Conservation (phyloP, 2,888 invertebrate genomes). For the Dynastes hyllus region DNA sequence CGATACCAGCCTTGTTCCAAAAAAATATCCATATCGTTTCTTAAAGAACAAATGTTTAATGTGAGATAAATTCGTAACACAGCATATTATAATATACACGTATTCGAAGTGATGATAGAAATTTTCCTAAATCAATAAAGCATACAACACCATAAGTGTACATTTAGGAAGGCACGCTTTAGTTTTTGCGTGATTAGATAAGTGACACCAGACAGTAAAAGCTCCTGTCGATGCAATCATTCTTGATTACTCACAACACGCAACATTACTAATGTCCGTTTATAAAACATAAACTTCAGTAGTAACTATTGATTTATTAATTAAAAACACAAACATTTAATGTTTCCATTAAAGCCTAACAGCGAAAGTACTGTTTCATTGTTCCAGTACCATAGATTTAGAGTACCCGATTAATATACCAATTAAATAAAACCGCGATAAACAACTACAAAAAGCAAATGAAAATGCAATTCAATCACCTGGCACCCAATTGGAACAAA, state of each 20-base stretch:
- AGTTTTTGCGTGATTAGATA: constrained; percentile 55
- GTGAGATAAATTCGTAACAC: too few relatives aligned
- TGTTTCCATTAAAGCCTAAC: constrained; percentile 17
- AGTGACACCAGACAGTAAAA: constrained; percentile 59
- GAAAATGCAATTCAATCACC: too few relatives aligned
- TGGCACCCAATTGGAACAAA: too few relatives aligned
- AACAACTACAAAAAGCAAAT: too few relatives aligned
- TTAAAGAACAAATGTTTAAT: too few relatives aligned
- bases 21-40: too few relatives aligned
- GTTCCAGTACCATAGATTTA: too few relatives aligned
- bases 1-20: too few relatives aligned
- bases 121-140: constrained; percentile 14
- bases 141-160: neutral
- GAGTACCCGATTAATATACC: too few relatives aligned
- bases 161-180: constrained; percentile 11
- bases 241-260: constrained; percentile 57
- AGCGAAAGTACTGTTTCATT: neutral
- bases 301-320: constrained; percentile 46
- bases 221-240: constrained; percentile 59
- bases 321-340: constrained; percentile 42
- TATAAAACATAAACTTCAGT: constrained; percentile 44
- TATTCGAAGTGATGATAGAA: neutral
- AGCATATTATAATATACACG: too few relatives aligned
- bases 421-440: too few relatives aligned
- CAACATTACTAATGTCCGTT: constrained; percentile 56